phyloP scores from a whole-genome alignment of 2,113 vertebrate genomes.

The Morone chrysops region DNA sequence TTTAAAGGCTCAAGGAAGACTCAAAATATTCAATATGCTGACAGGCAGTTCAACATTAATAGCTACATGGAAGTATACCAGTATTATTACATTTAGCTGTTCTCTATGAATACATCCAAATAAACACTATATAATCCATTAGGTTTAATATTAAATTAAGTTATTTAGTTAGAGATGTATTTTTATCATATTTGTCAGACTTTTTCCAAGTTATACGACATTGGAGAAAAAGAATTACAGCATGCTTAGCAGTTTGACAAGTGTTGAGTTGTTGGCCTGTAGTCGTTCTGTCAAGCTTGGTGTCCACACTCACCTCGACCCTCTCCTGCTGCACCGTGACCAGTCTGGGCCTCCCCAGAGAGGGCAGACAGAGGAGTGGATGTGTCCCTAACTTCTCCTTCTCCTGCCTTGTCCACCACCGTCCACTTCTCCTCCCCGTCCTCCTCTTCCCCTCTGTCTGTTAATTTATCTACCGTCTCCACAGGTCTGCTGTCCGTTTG shows the following conservation, averaged over 20 bases:
- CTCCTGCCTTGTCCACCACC: conserved; percentile 55
- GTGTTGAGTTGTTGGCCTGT: not conserved
- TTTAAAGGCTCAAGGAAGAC: conserved; percentile 16
- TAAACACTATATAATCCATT: not conserved
- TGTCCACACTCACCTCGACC: conserved; percentile 54
- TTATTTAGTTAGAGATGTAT: too few species aligned
- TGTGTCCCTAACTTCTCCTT: conserved; percentile 59
- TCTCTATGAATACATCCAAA: not conserved
- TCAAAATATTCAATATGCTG: not conserved
- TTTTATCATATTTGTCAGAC: too few species aligned
- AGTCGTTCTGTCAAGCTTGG: not conserved
- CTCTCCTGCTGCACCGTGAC: not conserved
- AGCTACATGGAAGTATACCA: not conserved
- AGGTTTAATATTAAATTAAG: too few species aligned
- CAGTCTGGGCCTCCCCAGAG: conserved; percentile 20
- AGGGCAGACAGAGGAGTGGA: conserved; percentile 60
- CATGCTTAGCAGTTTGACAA: not conserved
- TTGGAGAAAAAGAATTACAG: too few species aligned
- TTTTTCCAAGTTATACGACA: too few species aligned
- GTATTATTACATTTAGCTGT: not conserved
- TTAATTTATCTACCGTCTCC: conserved; percentile 15
- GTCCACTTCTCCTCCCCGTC: conserved; percentile 67
- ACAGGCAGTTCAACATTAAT: not conserved
- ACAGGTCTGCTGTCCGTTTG: not conserved
- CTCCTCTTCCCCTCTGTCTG: conserved; percentile 49